Evolutionary conservation across 1,140 invertebrate genomes (phyloP), one percentile per base, ranked within the genome.

Genomic region (Drusus annulatus): DNA sequence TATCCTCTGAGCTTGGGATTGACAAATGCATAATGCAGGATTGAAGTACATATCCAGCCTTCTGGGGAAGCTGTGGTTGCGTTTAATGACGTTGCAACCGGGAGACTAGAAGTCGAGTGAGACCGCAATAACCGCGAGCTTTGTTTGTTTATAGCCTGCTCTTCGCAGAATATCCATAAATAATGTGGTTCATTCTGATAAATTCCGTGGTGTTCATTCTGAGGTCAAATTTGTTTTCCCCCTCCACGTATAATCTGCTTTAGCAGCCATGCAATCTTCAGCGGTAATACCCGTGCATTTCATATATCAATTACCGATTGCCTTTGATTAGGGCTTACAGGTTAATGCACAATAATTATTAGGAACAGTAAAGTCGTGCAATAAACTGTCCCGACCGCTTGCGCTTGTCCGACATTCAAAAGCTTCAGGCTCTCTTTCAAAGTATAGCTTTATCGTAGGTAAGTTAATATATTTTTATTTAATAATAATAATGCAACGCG

Each of bases 161-260:
- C 36, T 65, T 65, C 62, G 5, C 23, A 65, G 62, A 65, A 65
- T 31, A 25, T 13, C 62, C 16, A 65, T 65, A 56, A n/a, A 56
- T 17, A 56, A n/a, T 56, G n/a, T 45, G 36, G 36, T 45, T 45
- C 36, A 45, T 36, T 36, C 31, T 36, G 31, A 36, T 36, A 36
- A 36, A 36, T 36, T 36, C 31, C 31, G 8, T 8, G 31, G 31
- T 36, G 31, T 36, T 36, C 31, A 36, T 45, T 45, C 36, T 45
- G 36, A 13, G 36, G 8, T 45, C 36, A 10, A 45, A 45, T 45
- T 45, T 45, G 36, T 45, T 45, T 45, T 45, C 36, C 10, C 36
- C 19, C 13, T 60, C 19, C 17, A 60, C 56, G 56, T 60, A 17
- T 60, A 19, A 60, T 17, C 56, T 56, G 54, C n/a, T 56, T 21